phyloP scores from a whole-genome alignment of 2,888 invertebrate species.

The Cynaeus angustus region DNA sequence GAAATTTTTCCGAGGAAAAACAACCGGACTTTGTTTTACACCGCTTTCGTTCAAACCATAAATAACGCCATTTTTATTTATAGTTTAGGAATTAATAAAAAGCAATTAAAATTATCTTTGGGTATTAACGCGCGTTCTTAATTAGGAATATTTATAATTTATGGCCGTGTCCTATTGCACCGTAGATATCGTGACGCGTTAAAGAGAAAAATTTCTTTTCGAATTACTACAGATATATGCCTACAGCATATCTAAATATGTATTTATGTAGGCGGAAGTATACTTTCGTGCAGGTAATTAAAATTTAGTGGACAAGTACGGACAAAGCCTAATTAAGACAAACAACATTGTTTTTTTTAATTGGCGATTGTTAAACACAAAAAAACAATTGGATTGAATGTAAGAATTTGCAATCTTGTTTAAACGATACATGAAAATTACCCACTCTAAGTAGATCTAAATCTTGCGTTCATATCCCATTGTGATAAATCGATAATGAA shows the following conservation, averaged over 20 bases:
- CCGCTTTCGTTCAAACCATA: too few species aligned
- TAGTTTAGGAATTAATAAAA: slow-evolving; percentile 18
- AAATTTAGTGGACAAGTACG: background rate
- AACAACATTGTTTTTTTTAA: background rate
- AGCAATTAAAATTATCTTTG: slow-evolving; percentile 20
- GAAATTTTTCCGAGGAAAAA: too few species aligned
- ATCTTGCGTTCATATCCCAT: too few species aligned
- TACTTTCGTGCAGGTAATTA: background rate
- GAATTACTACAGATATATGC: background rate
- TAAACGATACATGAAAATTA: too few species aligned
- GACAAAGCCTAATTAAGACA: background rate
- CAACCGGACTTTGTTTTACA: too few species aligned
- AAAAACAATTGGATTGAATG: too few species aligned
- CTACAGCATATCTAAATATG: background rate
- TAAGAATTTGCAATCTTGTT: too few species aligned
- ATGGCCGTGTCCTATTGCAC: background rate
- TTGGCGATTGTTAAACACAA: too few species aligned
- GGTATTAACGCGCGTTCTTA: slow-evolving; percentile 5
- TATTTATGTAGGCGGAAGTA: slow-evolving; percentile 8
- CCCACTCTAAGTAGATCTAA: too few species aligned
- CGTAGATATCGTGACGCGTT: background rate
- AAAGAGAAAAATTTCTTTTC: slow-evolving; percentile 2
- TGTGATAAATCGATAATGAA: too few species aligned
- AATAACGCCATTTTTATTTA: background rate
- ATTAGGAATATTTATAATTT: slow-evolving; percentile 16